Conservation (phyloP, 2,888 invertebrate species). For the Melanargia galathea region DNA sequence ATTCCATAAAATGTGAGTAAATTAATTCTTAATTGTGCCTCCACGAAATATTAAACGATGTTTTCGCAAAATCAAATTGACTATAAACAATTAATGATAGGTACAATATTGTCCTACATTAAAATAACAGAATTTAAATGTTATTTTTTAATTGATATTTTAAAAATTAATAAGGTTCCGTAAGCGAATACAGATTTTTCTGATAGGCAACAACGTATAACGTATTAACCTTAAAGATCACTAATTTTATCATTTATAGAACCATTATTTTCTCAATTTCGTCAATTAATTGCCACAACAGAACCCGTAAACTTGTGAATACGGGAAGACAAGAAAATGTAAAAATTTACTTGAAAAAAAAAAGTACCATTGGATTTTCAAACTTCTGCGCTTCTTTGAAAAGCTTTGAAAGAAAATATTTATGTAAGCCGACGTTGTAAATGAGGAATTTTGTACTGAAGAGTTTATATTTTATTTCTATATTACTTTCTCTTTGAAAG, state of each 20-base stretch:
- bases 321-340: background rate
- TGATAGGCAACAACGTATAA: no score
- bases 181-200: no score
- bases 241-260: no score
- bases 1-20: slow-evolving; percentile 24
- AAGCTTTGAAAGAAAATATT: background rate
- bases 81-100: background rate
- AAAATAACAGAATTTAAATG: background rate
- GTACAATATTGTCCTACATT: background rate
- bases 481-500: background rate
- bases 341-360: background rate
- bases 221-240: no score
- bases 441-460: background rate
- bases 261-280: no score
- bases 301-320: background rate
- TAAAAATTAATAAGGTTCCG: no score
- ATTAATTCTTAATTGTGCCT: slow-evolving; percentile 30
- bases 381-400: background rate
- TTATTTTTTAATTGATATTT: background rate
- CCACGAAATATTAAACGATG: slow-evolving; percentile 18
- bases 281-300: no score
- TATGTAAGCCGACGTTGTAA: background rate
- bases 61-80: slow-evolving; percentile 7
- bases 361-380: background rate
- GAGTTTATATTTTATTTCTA: background rate